Base-by-base conservation (phyloP, 2,113 vertebrate species). In the Apeltes quadracus region DNA sequence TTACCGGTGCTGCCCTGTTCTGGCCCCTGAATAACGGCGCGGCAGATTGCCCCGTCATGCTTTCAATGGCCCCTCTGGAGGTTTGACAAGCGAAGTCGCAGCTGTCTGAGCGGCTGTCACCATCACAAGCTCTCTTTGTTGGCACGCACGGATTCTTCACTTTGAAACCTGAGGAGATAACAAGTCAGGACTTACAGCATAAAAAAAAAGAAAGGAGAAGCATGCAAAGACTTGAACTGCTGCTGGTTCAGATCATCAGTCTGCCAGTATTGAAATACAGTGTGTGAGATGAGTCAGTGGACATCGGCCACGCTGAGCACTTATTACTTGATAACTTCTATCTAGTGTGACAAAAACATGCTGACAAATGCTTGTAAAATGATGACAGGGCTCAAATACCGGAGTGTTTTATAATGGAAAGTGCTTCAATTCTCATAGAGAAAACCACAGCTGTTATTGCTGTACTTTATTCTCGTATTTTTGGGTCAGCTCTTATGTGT, bases 341-440 rank as follows among this genome's bases (percentile, higher is more conserved):
- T 78, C 81, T 85, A 25, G 51, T 78, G 73, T 78, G 72, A 86
- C 80, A 83, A 72, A 25, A 74, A 83, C 67, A 62, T 61, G 85
- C 83, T 84, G 85, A 85, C 65, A 23, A 81, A 82, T 14, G 75
- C 82, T 69, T 76, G 67, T 82, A 82, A 85, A 89, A 34, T 46
- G 77, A 84, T 86, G 81, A 88, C 87, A 20, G 48, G 3, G 80
- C 82, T 82, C 61, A 65, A 83, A 87, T 63, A 57, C 67, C 61
- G 75, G 72, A 78, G 72, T 22, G 20, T 12, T 18, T 25, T 79
- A 70, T 88, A 81, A 89, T 89, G 86, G 87, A 86, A 90, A 89
- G 82, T 79, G 74, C 38, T 87, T 70, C 61, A 77, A 76, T 61
- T 68, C 63, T 77, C 61, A 69, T 72, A 0, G 39, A 58, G 66